Evolutionary conservation across 1,140 invertebrate species (phyloP), one percentile per base, ranked within the genome.

Genomic region (Lepidurus packardi): DNA sequence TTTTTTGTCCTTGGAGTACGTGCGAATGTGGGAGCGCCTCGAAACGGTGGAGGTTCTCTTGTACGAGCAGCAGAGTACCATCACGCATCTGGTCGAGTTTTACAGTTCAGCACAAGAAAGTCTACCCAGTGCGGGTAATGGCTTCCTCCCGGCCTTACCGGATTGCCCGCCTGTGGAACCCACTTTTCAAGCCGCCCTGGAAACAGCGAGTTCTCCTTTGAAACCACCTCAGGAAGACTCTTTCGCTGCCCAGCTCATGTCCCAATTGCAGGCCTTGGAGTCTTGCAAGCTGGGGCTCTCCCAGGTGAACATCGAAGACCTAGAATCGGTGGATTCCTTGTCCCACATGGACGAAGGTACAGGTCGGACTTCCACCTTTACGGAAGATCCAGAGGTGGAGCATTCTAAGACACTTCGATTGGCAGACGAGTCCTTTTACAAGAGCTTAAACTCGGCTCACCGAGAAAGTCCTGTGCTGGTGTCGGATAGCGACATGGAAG

Each of bases 1-100:
- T 83, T 87, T 96, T 47, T 88, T 97, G 7, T 95, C 93, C 24
- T 92, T 94, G 81, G 95, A 97, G 84, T 97, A 96, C 82, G 92
- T 95, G 16, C 93, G 94, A 83, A 97, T 97, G 91, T 96, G 94
- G 94, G 92, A 94, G 83, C 88, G 94, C 77, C 87, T 97, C 74
- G 94, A 97, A 82, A 94, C 95, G 84, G 85, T 96, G n/a, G 95
- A 97, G 84, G 90, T 92, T 53, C 88, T 97, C 73, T 87, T 96
- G 1, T 92, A 91, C 82, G 93, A 96, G 83, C 94, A 97, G 85
- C 94, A 96, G 83, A 91, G 91, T 80, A 93, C 96, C n/a, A 95
- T 97, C 78, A 90, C 90, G 34, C 94, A 95, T 83, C 86, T 97
- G 81, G 90, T 96, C 83, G 92, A 93, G 82, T 91, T 94, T 82